Percentiles rank a stretch among this genome's conserved stretches.
Evolutionary conservation across 1,140 invertebrate genomes (phyloP).

Genomic region (Phthorimaea operculella): DNA sequence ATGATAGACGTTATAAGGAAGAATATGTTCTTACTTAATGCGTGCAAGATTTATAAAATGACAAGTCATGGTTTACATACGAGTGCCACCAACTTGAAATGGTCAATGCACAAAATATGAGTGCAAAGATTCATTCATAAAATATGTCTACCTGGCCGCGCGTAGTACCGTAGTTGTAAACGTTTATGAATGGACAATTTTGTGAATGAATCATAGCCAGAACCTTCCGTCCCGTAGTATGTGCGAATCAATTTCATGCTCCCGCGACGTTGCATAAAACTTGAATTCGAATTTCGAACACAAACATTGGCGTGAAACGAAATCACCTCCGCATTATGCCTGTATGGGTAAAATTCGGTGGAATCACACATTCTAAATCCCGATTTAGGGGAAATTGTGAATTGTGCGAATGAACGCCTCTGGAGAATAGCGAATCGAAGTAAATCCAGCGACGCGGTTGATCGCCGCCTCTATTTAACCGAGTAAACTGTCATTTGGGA

Average conservation of each 20-base stretch:
- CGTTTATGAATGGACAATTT: slow-evolving; percentile 36
- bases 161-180: slow-evolving; percentile 46
- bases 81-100: not conserved
- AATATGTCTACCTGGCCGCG: slow-evolving; percentile 31
- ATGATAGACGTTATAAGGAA: not conserved
- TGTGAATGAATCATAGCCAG: slow-evolving; percentile 30
- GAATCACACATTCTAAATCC: slow-evolving; percentile 21
- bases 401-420: slow-evolving; percentile 53
- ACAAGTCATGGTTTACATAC: not conserved
- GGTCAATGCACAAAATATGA: slow-evolving; percentile 7
- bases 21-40: too few species aligned
- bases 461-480: slow-evolving; percentile 32
- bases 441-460: slow-evolving; percentile 16
- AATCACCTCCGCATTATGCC: too few species aligned
- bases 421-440: slow-evolving; percentile 25
- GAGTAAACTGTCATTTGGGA: slow-evolving; percentile 40
- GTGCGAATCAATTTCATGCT: slow-evolving; percentile 58
- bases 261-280: slow-evolving; percentile 57
- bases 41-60: not conserved
- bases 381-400: slow-evolving; percentile 40
- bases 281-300: slow-evolving; percentile 25
- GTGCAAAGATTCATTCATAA: slow-evolving; percentile 22
- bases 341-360: slow-evolving; percentile 24
- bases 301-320: slow-evolving; percentile 32
- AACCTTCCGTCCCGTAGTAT: slow-evolving; percentile 39